Evolutionary conservation across 2,113 vertebrate species (phyloP), one percentile per base, ranked within the genome.

Genomic region (Pollimyrus isidori): DNA sequence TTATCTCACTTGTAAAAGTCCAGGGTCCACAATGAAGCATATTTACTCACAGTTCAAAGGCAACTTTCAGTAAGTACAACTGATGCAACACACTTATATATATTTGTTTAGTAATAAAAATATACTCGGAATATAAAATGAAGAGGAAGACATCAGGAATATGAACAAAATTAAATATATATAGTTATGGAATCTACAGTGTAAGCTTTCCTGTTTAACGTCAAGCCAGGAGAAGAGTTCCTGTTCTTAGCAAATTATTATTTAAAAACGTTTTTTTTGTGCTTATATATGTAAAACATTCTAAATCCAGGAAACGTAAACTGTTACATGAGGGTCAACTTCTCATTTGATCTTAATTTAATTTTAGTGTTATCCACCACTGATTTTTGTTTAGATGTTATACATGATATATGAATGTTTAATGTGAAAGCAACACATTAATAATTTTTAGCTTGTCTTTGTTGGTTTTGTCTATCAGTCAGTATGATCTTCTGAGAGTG

Each of bases 11-110:
- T 86, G 84, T 50, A 17, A 23, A 19, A 89, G 91, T 7, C 11
- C 93, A 94, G 94, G 94, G 94, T 92, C 94, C 91, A 90, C 4
- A 85, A 50, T 17, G 89, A 10, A n/a, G 82, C 48, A 89, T 93
- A 50, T 95, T 95, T 94, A 91, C 91, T 87, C 7, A 90, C 56
- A 91, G 89, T 87, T 90, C 90, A 92, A 92, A 83, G 35, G 91
- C 93, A 92, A 90, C 90, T 88, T 89, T 73, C 53, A 90, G 90
- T 89, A 62, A 42, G 23, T 50, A 52, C 65, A 83, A 26, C 50
- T 26, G 86, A 46, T 86, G 30, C 30, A 49, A 87, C 21, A 90
- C 23, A 53, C 87, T 84, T 23, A 13, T 48, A 45, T 46, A 23
- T 84, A 48, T 84, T 84, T 45, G 45, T 46, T 84, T 45, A 84